phyloP scores from a whole-genome alignment of 1,140 invertebrate species.

The Drusus annulatus region DNA sequence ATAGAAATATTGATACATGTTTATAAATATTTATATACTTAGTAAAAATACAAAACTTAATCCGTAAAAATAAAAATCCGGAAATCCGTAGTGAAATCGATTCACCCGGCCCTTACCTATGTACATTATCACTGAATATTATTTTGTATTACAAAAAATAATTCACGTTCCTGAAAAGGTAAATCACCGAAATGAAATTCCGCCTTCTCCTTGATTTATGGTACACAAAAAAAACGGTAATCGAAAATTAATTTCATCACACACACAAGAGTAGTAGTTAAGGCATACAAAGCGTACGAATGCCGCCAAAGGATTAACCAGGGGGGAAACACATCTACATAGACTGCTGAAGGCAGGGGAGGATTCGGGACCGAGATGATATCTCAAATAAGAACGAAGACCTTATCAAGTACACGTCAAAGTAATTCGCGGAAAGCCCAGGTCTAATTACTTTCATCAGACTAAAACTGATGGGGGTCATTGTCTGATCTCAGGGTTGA shows the following conservation, averaged over 20 bases:
- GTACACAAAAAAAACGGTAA: conserved; percentile 32
- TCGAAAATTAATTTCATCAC: conserved; percentile 34
- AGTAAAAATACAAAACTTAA: too few species aligned
- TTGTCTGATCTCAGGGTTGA: too few species aligned
- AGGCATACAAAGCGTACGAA: conserved; percentile 3
- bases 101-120: background rate
- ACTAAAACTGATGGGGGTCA: too few species aligned
- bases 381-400: too few species aligned
- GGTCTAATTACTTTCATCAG: background rate
- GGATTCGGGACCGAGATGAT: too few species aligned
- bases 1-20: too few species aligned
- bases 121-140: conserved; percentile 12
- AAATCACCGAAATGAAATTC: conserved; percentile 39
- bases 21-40: too few species aligned
- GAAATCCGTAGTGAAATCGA: conserved; percentile 16
- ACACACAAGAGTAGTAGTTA: conserved; percentile 6
- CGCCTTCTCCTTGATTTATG: conserved; percentile 21
- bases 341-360: background rate
- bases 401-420: too few species aligned
- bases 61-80: too few species aligned
- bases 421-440: background rate
- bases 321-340: conserved; percentile 3
- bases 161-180: conserved; percentile 34
- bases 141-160: conserved; percentile 33
- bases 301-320: conserved; percentile 22